These are phyloP conservation scores for Dinomys branickii DNA, from an alignment of 2,113 vertebrate genomes.

Conservation along the genomic window DNA sequence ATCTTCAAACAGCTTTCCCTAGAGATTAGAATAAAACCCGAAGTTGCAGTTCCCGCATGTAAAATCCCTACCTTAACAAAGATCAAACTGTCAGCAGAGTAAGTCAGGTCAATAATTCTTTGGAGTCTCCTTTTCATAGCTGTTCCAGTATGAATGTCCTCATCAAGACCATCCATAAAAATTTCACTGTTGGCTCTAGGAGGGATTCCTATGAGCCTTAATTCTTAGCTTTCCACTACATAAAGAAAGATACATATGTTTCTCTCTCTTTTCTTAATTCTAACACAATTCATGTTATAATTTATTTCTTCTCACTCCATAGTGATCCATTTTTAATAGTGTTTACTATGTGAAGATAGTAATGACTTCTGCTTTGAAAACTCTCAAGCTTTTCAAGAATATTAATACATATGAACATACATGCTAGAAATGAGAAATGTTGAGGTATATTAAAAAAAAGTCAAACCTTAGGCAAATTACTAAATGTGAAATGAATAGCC, in stretches of 20 bases:
- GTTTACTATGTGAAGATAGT: neutral
- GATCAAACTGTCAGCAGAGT: conserved; percentile 72
- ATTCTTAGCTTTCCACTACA: conserved; percentile 52
- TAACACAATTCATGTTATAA: neutral
- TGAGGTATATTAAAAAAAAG: neutral
- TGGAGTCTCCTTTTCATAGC: conserved; percentile 59
- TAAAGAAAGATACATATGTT: conserved; percentile 30
- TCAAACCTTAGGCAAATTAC: neutral
- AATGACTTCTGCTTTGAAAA: neutral
- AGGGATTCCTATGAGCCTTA: conserved; percentile 50
- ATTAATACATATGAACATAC: neutral
- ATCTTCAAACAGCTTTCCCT: neutral
- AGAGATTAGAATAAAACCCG: conserved; percentile 44
- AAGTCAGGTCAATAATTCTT: conserved; percentile 73
- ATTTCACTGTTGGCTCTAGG: conserved; percentile 22
- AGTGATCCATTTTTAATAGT: conserved; percentile 7
- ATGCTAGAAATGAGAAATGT: neutral
- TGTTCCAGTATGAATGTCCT: conserved; percentile 48
- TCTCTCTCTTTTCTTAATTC: neutral
- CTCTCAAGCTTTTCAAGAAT: neutral
- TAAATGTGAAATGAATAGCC: neutral
- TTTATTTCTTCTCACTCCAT: neutral
- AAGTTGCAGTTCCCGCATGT: neutral
- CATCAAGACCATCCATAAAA: conserved; percentile 62
- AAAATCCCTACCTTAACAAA: conserved; percentile 52